phyloP scores from a whole-genome alignment of 2,113 vertebrate species.

The Columba janthina region DNA sequence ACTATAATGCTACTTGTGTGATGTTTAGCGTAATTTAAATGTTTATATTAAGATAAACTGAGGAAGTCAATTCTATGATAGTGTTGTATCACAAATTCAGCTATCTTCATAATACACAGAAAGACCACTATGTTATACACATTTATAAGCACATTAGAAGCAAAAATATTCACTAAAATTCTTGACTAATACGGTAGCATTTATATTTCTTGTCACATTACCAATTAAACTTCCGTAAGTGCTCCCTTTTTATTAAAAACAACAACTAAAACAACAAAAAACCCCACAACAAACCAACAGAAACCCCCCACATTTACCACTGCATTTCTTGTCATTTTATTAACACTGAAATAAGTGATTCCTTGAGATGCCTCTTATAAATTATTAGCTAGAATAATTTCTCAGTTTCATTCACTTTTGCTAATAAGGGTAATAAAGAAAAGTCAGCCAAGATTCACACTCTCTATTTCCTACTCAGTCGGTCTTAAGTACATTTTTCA shows the following conservation, averaged over 20 bases:
- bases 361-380: neutral
- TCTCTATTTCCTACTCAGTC: neutral
- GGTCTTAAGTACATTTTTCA: neutral
- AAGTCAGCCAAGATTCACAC: neutral
- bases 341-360: neutral
- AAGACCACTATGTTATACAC: neutral
- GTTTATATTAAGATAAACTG: neutral
- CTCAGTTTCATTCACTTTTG: neutral
- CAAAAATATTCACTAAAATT: neutral
- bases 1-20: neutral
- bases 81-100: neutral
- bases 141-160: neutral
- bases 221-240: neutral
- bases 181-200: neutral
- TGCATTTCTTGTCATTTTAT: neutral
- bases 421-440: neutral
- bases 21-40: neutral
- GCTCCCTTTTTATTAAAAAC: neutral
- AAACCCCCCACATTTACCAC: neutral
- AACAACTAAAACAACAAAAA: neutral
- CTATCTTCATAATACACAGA: neutral
- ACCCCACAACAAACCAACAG: neutral
- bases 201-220: neutral
- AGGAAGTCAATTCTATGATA: neutral
- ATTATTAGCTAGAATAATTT: neutral